Base-by-base conservation (phyloP, 2,888 invertebrate genomes). In the Venusia cambrica region DNA sequence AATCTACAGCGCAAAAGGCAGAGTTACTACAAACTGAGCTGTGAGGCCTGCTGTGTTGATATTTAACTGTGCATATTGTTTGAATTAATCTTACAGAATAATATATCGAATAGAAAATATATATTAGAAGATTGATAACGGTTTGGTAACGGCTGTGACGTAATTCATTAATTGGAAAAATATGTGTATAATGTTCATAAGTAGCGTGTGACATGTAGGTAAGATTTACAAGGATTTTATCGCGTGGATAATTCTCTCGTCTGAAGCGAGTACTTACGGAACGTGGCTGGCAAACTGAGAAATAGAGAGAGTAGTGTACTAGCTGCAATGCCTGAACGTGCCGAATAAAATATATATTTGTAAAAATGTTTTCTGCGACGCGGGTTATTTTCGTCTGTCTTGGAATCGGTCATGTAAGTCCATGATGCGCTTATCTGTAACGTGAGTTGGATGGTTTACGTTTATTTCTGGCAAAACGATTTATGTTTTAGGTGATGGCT, bases 241-340 rank as follows among this genome's bases (percentile, higher is more conserved):
- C 64, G 77, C 80, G 76, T 80, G 73, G 39, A 46, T 39, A 49
- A 80, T 79, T 74, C 59, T 55, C 51, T 45, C 61, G 58, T 58
- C 62, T 53, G 56, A 62, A 60, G 62, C 57, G 51, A 51, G 66
- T 63, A 58, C 54, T 39, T n/a, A n/a, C n/a, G n/a, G 53, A 58
- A 56, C 57, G 66, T 66, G 72, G 71, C 73, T 72, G 20, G 6
- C 18, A 14, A 20, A 8, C 22, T 21, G 4, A 6, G 2, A 2
- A 14, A 49, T 53, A n/a, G n/a, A 54, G 53, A 58, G 57, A 56
- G 59, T 44, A 52, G 62, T 62, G 57, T 47, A 48, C 35, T 43
- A 30, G 31, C 16, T 38, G 24, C 30, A 15, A 28, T 19, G 36
- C 18, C 27, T 21, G 22, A 18, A 35, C 31, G 35, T 31, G 21